These are phyloP conservation scores for Drosophila leonis DNA, from an alignment of 2,888 invertebrate genomes.

Conservation along the genomic window DNA sequence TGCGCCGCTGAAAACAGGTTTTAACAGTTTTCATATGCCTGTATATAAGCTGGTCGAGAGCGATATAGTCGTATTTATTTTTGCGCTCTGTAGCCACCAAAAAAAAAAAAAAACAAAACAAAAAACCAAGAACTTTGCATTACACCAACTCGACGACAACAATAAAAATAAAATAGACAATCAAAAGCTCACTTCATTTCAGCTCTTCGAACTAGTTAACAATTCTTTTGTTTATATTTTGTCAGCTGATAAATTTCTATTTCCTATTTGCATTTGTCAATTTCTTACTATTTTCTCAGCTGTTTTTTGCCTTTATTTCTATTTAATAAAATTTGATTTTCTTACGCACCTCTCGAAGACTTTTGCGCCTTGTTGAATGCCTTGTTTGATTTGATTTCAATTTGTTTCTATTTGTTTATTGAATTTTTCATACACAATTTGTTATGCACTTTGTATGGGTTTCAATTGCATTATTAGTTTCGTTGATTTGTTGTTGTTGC, in stretches of 20 bases:
- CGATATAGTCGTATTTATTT: constrained; percentile 48
- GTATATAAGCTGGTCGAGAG: constrained; percentile 20
- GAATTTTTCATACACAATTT: constrained; percentile 33
- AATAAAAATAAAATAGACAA: constrained; percentile 3
- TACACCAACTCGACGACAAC: constrained; percentile 30
- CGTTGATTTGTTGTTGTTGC: constrained; percentile 24
- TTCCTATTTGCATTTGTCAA: constrained; percentile 33
- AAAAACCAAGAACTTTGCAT: constrained; percentile 40
- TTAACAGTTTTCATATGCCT: constrained; percentile 64
- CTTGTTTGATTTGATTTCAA: constrained; percentile 23
- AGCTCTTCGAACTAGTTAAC: constrained; percentile 2
- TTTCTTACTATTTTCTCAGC: constrained; percentile 45
- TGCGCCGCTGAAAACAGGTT: constrained; percentile 67
- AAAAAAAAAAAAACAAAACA: constrained; percentile 29
- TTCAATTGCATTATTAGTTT: constrained; percentile 48
- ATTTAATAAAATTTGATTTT: neutral
- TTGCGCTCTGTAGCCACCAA: constrained; percentile 32
- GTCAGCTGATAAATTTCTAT: constrained; percentile 41
- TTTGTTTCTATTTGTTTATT: constrained; percentile 24
- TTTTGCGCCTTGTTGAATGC: constrained; percentile 22
- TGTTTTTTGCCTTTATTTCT: constrained; percentile 27
- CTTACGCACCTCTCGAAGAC: constrained; percentile 51
- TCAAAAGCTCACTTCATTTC: constrained; percentile 25
- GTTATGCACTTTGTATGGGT: constrained; percentile 39
- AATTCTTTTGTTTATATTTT: constrained; percentile 34